Evolutionary conservation across 2,113 vertebrate genomes (phyloP).

Genomic region (Pelodiscus sinensis): DNA sequence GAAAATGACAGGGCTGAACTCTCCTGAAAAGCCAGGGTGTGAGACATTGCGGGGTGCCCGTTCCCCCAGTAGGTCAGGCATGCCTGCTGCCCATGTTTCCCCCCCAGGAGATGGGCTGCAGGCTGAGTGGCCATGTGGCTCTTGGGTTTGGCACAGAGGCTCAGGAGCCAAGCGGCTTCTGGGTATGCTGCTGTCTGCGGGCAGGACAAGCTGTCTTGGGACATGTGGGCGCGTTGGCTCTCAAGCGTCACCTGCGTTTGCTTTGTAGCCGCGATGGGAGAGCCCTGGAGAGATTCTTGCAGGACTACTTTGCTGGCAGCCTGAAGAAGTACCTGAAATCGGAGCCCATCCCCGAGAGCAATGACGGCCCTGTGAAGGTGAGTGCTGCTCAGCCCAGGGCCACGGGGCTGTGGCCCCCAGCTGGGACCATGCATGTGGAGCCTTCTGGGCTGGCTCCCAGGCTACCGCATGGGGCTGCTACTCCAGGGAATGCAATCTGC

Average conservation of each 20-base stretch:
- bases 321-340: slow-evolving; percentile 97
- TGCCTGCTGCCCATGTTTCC: too few relatives aligned
- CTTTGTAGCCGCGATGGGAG: slow-evolving; percentile 91
- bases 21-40: not conserved
- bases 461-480: not conserved
- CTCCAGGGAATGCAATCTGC: not conserved
- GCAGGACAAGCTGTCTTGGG: not conserved
- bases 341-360: slow-evolving; percentile 91
- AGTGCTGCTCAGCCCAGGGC: not conserved
- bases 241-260: not conserved
- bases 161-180: slow-evolving; percentile 41
- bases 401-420: not conserved
- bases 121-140: not conserved
- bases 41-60: not conserved
- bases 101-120: not conserved
- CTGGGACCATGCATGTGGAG: not conserved
- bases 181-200: not conserved
- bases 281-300: slow-evolving; percentile 92
- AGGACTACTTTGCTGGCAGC: slow-evolving; percentile 92
- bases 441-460: not conserved
- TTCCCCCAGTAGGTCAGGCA: too few relatives aligned
- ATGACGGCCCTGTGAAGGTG: slow-evolving; percentile 97
- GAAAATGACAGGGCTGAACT: not conserved
- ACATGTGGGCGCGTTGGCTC: slow-evolving; percentile 20
- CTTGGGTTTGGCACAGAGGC: slow-evolving; percentile 9